These are phyloP conservation scores for Sigmodon hispidus DNA, from an alignment of 2,113 vertebrate genomes.

Conservation along the genomic window DNA sequence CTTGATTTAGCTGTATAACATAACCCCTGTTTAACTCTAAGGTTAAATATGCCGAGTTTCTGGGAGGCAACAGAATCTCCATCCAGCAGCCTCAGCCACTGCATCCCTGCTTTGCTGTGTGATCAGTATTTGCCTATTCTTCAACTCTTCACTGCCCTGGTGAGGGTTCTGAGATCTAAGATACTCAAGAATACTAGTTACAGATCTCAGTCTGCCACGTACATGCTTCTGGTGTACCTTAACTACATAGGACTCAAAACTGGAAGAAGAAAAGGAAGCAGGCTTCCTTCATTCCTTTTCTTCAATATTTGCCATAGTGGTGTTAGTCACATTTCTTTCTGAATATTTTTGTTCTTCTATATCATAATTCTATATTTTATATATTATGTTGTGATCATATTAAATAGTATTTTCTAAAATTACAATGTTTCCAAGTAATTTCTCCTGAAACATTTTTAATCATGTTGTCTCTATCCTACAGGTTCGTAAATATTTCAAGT, in stretches of 20 bases:
- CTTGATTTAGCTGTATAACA: not conserved
- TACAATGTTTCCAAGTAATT: not conserved
- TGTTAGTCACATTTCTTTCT: not conserved
- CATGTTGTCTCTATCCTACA: not conserved
- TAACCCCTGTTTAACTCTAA: not conserved
- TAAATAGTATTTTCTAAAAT: not conserved
- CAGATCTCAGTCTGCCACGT: not conserved
- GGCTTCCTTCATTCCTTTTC: not conserved
- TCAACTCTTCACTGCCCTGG: not conserved
- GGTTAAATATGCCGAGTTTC: not conserved
- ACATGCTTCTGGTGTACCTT: not conserved
- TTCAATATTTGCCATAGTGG: not conserved
- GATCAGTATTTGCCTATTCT: not conserved
- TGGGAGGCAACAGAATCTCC: not conserved
- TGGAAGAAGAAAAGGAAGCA: not conserved
- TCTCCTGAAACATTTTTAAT: not conserved
- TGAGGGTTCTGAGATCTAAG: not conserved
- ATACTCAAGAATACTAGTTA: not conserved
- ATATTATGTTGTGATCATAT: not conserved
- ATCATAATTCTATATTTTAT: not conserved
- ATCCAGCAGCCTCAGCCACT: not conserved
- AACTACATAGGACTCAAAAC: not conserved
- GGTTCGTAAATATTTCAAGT: not conserved
- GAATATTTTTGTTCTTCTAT: not conserved
- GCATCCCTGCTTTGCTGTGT: not conserved